Evolutionary conservation across 2,888 invertebrate genomes (phyloP), one percentile per base, ranked within the genome.

Genomic region (Aphidoletes aphidimyza): DNA sequence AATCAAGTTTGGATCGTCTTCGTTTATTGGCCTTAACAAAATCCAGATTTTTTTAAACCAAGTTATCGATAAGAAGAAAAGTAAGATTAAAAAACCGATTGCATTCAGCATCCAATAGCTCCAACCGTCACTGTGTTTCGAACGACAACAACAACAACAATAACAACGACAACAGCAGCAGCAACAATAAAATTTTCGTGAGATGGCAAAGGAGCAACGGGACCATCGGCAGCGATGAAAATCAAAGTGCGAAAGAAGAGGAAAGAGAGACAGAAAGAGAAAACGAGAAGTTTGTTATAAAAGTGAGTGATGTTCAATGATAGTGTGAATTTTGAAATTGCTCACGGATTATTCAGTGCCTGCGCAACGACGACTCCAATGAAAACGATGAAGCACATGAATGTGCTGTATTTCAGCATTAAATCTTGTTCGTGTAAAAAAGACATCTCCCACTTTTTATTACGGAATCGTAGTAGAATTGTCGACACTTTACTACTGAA

Each of bases 391-490:
- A 93, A 89, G 45, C 93, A 91, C 86, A 93, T 92, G 0, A 93
- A 89, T 42, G 95, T 90, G 88, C 95, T 97, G 89, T 95, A 97
- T 88, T 96, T 96, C 88, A 96, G 95, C 86, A 97, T 92, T 0
- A 95, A 94, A 90, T 98, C 97, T 0, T 94, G 93, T 86, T 95
- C 93, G 84, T 92, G 90, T 84, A 95, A 89, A 89, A 95, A 97
- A 3, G 93, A 92, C 87, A 93, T 90, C 89, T 97, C 97, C 90
- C 92, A 92, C 54, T 91, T 91, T 85, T 90, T 92, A 87, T 92
- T 92, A 86, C 90, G 92, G 88, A 95, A 95, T 78, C 92, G 92
- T 85, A 95, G 88, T 85, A 93, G 91, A 86, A 93, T 90, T 45
- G 92, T 92, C 89, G 87, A 90, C 3, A 90, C 89, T 84, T 90